phyloP scores from a whole-genome alignment of 2,888 invertebrate species.

The Elgonia sp. region DNA sequence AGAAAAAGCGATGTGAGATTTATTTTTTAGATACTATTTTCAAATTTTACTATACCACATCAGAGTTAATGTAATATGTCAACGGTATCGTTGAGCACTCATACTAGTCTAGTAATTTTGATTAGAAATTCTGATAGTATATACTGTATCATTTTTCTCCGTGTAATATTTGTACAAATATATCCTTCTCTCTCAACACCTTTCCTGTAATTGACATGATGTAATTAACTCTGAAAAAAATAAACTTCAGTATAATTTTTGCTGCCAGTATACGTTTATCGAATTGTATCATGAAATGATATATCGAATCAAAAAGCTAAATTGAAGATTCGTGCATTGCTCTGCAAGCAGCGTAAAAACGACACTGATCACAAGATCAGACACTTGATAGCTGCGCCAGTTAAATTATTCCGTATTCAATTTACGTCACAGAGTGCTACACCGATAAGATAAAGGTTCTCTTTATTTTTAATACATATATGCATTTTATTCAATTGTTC shows the following conservation, averaged over 20 bases:
- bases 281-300: conserved; percentile 42
- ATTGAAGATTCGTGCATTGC: conserved; percentile 44
- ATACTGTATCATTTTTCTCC: too few species aligned
- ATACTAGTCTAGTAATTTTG: too few species aligned
- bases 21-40: too few species aligned
- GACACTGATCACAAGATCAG: conserved; percentile 56
- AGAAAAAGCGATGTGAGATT: too few species aligned
- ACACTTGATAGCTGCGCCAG: conserved; percentile 56
- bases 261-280: conserved; percentile 14
- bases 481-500: conserved; percentile 47
- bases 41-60: too few species aligned
- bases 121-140: too few species aligned
- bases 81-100: too few species aligned
- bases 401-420: conserved; percentile 62
- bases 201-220: background rate
- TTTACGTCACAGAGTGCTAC: conserved; percentile 49
- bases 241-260: conserved; percentile 25
- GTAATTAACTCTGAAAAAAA: conserved; percentile 1
- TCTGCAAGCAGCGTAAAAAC: conserved; percentile 41
- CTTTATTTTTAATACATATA: conserved; percentile 47
- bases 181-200: background rate
- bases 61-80: too few species aligned
- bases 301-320: conserved; percentile 33
- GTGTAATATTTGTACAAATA: too few species aligned
- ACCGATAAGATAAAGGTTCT: conserved; percentile 55